These are phyloP conservation scores for Orestias chungarensis DNA, from an alignment of 2,797 vertebrate genomes.

Conservation along the genomic window DNA sequence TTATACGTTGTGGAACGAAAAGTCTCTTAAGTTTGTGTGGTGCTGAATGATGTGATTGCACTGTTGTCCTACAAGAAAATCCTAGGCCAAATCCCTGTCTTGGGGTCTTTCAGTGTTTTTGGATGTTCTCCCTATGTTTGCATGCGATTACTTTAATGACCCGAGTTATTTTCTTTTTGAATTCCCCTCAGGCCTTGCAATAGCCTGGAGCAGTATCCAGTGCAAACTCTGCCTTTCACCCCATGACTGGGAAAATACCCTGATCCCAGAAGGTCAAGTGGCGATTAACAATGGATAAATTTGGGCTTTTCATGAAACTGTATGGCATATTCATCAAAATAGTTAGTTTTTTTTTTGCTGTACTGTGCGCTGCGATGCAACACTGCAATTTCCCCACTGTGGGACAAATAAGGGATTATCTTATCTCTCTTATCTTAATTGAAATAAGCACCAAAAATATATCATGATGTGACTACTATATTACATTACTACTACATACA, in stretches of 20 bases:
- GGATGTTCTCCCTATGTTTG: not conserved
- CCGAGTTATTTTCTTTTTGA: not conserved
- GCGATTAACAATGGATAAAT: not conserved
- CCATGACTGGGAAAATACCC: not conserved
- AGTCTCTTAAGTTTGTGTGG: too few relatives aligned
- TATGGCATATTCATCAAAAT: not conserved
- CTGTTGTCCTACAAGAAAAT: not conserved
- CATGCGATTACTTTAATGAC: not conserved
- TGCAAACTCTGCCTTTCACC: not conserved
- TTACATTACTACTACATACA: too few relatives aligned
- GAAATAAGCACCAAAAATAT: too few relatives aligned
- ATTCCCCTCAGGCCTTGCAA: not conserved
- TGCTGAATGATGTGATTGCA: not conserved
- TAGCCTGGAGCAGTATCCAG: not conserved
- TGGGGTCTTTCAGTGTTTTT: not conserved
- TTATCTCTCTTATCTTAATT: too few relatives aligned
- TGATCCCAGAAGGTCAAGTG: not conserved
- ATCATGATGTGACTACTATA: too few relatives aligned
- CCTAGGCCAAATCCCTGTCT: not conserved
- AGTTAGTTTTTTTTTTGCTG: too few relatives aligned
- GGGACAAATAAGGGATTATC: too few relatives aligned
- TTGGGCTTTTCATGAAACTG: not conserved
- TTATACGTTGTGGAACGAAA: not conserved
- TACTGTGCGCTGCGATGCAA: too few relatives aligned
- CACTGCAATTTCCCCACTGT: too few relatives aligned